Percentiles rank a stretch among this genome's conserved stretches.
These are phyloP conservation scores for Tenthredo notha DNA, from an alignment of 2,888 invertebrate genomes.

Conservation along the genomic window DNA sequence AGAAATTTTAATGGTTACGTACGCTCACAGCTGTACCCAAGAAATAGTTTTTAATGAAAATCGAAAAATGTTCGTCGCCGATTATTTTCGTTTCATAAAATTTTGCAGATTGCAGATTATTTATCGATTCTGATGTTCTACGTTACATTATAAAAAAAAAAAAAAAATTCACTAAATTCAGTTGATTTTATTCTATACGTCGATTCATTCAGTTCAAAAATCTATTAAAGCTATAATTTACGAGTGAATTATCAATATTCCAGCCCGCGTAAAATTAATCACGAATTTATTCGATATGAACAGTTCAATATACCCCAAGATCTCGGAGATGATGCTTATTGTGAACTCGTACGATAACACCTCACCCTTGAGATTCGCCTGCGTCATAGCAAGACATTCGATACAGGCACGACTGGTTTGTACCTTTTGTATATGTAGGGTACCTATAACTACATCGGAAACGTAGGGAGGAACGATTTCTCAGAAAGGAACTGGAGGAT, in stretches of 20 bases:
- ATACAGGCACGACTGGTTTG: conserved; percentile 20
- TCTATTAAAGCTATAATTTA: no score
- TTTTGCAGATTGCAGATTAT: no score
- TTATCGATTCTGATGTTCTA: no score
- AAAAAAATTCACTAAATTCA: no score
- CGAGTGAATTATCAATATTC: no score
- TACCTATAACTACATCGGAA: conserved; percentile 1
- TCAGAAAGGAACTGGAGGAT: conserved; percentile 11
- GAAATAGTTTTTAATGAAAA: neutral
- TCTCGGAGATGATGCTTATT: neutral
- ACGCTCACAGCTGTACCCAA: neutral
- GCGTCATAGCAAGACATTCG: conserved; percentile 42
- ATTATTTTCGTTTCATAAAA: neutral
- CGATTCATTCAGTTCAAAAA: no score
- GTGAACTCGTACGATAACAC: neutral
- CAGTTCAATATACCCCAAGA: neutral
- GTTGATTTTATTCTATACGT: no score
- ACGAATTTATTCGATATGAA: no score
- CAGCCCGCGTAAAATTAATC: no score
- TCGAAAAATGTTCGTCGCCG: neutral
- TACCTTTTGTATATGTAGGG: neutral
- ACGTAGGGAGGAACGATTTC: conserved; percentile 18
- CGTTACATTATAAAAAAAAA: no score
- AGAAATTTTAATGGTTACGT: neutral
- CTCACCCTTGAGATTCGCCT: conserved; percentile 26